Percentiles rank a stretch among this genome's conserved stretches.
Evolutionary conservation across 2,888 invertebrate genomes (phyloP).

Genomic region (Sinopyrophorus schimmeli): DNA sequence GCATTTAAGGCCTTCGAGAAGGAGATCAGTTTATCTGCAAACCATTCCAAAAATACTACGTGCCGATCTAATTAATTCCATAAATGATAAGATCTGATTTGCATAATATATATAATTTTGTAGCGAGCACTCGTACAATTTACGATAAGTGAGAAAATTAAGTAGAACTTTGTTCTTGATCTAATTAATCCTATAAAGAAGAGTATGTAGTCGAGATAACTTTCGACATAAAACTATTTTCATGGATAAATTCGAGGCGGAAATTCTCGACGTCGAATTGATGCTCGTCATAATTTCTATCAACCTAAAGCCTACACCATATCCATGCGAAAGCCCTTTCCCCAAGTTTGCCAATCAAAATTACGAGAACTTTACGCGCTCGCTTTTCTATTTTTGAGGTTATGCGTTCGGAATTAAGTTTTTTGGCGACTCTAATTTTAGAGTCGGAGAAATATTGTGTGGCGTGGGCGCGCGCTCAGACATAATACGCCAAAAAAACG

Average conservation of each 20-base stretch:
- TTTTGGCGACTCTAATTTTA: no score
- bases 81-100: slow-evolving; percentile 15
- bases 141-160: slow-evolving; percentile 13
- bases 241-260: slow-evolving; percentile 1
- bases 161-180: slow-evolving; percentile 1
- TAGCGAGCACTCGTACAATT: slow-evolving; percentile 11
- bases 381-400: not conserved
- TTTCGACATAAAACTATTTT: slow-evolving; percentile 20
- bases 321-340: slow-evolving; percentile 22
- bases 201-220: slow-evolving; percentile 10
- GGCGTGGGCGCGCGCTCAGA: not conserved
- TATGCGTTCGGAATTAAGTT: no score
- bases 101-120: slow-evolving; percentile 12
- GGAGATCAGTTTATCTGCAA: no score
- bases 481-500: slow-evolving; percentile 4
- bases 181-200: slow-evolving; percentile 11
- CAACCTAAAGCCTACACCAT: slow-evolving; percentile 18
- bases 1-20: no score
- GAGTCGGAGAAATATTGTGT: no score
- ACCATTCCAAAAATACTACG: no score
- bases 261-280: slow-evolving; percentile 12
- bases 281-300: slow-evolving; percentile 26
- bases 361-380: no score
- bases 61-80: slow-evolving; percentile 13
- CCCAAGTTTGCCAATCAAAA: slow-evolving; percentile 26